Conservation (phyloP, 1,140 invertebrate species). For the Maniola jurtina region DNA sequence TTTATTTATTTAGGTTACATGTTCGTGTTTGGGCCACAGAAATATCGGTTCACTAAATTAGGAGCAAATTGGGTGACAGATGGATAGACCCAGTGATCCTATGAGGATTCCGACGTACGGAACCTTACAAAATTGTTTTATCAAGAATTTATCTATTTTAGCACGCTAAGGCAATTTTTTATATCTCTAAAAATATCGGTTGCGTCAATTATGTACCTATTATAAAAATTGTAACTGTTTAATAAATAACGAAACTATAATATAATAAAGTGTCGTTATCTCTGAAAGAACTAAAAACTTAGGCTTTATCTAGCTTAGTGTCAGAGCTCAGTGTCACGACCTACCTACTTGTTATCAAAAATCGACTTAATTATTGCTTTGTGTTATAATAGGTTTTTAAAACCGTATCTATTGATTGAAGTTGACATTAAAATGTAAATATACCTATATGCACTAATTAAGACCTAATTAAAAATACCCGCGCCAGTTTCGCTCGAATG, state of each 20-base stretch:
- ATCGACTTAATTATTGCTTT: slow-evolving; percentile 25
- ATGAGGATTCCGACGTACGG: too few species aligned
- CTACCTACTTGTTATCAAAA: slow-evolving; percentile 35
- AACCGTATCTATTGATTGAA: slow-evolving; percentile 25
- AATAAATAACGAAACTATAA: neutral
- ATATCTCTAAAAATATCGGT: neutral
- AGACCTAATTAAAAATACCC: neutral
- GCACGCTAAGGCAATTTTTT: too few species aligned
- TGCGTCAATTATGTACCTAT: neutral
- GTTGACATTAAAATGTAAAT: slow-evolving; percentile 11
- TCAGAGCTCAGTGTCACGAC: slow-evolving; percentile 35
- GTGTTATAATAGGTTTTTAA: slow-evolving; percentile 28
- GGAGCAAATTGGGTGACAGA: too few species aligned
- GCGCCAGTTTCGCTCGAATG: neutral
- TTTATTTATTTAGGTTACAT: too few species aligned
- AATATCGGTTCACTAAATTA: too few species aligned
- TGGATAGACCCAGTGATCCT: too few species aligned
- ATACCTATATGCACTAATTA: too few species aligned
- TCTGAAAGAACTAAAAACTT: slow-evolving; percentile 37
- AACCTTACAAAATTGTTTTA: too few species aligned
- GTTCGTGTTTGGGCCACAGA: too few species aligned
- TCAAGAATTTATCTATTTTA: too few species aligned
- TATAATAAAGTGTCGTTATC: slow-evolving; percentile 17
- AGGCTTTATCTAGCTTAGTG: slow-evolving; percentile 40
- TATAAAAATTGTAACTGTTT: neutral